Evolutionary conservation across 2,797 vertebrate genomes (phyloP), one percentile per base, ranked within the genome.

Genomic region (Silurus lanzhouensis): DNA sequence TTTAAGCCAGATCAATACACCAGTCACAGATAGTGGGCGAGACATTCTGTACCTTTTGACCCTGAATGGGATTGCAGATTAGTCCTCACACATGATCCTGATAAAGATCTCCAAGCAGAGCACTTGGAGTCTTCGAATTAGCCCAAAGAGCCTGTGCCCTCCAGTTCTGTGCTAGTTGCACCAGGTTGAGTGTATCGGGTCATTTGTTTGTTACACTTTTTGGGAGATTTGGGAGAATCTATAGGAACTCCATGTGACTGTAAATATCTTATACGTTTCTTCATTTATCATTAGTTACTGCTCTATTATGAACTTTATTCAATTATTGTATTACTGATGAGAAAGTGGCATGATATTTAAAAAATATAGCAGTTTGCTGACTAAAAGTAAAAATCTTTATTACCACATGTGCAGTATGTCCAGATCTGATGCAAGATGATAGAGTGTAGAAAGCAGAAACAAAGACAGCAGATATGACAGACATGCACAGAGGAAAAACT

Each of bases 61-160:
- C 93, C 93, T 92, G 85, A 90, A 90, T 91, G 91, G 90, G 92
- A 93, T 93, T 89, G 90, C 87, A 80, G 92, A 91, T 90, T 85
- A 78, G 71, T 90, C 88, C 90, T 91, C 93, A 96, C 96, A 97
- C 95, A 92, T 97, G 96, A 95, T 95, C 94, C 94, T 96, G 95
- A 97, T 97, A 95, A 96, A 96, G 93, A 93, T 93, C 94, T 93
- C 88, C 91, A 92, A 91, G 83, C 22, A 60, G 87, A 84, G 78
- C 83, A 92, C 89, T 52, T 52, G 48, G 9, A 52, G 83, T 91
- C 87, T 88, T 91, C 91, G 89, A 92, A 93, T 90, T 88, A 92
- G 91, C 91, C 92, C 93, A 93, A 92, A 92, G 89, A 91, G 61
- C 88, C 81, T 84, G 66, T 87, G 87, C 89, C 86, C 88, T 83